phyloP scores from a whole-genome alignment of 2,113 vertebrate genomes.

The Dascyllus trimaculatus region DNA sequence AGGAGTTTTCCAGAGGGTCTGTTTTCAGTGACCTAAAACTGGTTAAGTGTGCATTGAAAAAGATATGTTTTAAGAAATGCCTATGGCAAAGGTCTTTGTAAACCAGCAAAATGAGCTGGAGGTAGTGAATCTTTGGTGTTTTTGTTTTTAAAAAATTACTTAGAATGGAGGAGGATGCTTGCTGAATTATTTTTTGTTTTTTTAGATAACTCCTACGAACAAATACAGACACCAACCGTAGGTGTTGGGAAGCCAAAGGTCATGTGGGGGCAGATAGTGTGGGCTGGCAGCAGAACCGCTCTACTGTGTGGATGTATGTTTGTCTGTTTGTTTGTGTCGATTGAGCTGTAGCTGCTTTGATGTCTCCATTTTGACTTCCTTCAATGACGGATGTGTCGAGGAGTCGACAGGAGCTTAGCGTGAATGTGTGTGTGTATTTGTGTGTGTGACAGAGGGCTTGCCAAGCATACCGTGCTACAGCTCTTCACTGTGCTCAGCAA shows the following conservation, averaged over 20 bases:
- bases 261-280: background rate
- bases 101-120: background rate
- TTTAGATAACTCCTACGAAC: background rate
- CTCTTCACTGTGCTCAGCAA: constrained; percentile 74
- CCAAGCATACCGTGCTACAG: constrained; percentile 56
- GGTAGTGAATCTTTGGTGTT: background rate
- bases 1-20: no score
- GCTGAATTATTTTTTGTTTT: background rate
- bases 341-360: constrained; percentile 51
- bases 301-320: background rate
- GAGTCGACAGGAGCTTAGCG: constrained; percentile 66
- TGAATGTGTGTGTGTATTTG: constrained; percentile 44
- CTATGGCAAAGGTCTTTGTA: no score
- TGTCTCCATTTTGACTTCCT: constrained; percentile 72
- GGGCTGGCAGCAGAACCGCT: background rate
- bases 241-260: constrained; percentile 31
- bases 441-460: constrained; percentile 52
- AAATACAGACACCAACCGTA: background rate
- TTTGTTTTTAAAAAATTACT: no score
- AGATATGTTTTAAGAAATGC: no score
- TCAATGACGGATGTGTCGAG: constrained; percentile 57
- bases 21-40: no score
- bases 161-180: no score
- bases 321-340: background rate
- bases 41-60: no score